Evolutionary conservation across 2,113 vertebrate genomes (phyloP).

Genomic region (Montifringilla adamsi): DNA sequence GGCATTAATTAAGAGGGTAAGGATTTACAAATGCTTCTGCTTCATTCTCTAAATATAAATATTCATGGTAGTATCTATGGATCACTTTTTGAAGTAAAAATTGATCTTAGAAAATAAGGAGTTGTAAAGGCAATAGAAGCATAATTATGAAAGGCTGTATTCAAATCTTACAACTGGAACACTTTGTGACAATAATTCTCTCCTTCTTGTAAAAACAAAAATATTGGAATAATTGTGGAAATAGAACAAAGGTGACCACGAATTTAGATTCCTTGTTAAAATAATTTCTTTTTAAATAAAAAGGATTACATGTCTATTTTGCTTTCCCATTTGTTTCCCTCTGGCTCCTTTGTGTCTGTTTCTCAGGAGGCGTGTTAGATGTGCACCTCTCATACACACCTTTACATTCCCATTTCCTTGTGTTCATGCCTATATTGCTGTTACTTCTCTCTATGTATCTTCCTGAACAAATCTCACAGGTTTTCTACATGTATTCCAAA

Average conservation of each 20-base stretch:
- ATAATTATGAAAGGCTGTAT: slow-evolving; percentile 36
- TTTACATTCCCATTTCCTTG: background rate
- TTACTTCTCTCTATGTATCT: background rate
- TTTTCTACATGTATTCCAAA: background rate
- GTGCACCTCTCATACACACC: background rate
- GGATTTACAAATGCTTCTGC: slow-evolving; percentile 61
- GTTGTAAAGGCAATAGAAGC: slow-evolving; percentile 26
- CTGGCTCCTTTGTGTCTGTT: background rate
- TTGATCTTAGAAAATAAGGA: slow-evolving; percentile 43
- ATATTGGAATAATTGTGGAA: background rate
- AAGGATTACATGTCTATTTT: background rate
- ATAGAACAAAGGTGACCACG: background rate
- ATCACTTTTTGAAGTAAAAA: slow-evolving; percentile 51
- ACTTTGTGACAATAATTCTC: background rate
- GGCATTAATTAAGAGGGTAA: slow-evolving; percentile 59
- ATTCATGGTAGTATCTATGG: slow-evolving; percentile 51
- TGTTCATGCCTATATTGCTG: background rate
- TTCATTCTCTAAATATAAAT: slow-evolving; percentile 62
- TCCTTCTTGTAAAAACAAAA: background rate
- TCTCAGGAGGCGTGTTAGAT: background rate
- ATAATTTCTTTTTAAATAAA: background rate
- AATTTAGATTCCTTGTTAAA: background rate
- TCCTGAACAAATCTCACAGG: background rate
- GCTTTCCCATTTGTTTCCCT: background rate
- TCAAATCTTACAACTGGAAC: background rate